phyloP scores from a whole-genome alignment of 2,113 vertebrate species.

The Pogona vitticeps region DNA sequence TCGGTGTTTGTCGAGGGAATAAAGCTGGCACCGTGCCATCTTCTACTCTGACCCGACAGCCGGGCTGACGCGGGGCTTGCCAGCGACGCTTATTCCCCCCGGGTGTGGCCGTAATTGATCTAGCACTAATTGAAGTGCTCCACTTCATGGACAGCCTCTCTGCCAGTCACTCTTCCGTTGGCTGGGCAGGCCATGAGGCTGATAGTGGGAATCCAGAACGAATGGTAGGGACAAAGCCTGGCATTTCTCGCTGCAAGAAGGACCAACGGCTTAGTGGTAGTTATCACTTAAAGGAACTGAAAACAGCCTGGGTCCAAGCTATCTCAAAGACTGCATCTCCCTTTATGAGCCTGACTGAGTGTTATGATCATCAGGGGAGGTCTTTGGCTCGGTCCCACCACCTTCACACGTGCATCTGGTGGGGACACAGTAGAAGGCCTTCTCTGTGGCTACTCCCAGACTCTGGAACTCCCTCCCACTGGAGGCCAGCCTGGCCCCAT shows the following conservation, averaged over 20 bases:
- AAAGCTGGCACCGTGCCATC: background rate
- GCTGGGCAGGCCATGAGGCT: background rate
- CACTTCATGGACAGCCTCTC: background rate
- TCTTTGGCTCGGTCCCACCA: too few relatives aligned
- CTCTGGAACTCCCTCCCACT: too few relatives aligned
- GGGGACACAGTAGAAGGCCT: too few relatives aligned
- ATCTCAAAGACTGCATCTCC: too few relatives aligned
- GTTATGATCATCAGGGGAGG: too few relatives aligned
- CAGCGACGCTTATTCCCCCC: background rate
- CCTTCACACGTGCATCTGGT: too few relatives aligned
- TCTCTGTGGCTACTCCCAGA: too few relatives aligned
- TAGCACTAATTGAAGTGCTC: background rate
- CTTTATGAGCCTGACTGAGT: background rate
- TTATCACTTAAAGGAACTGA: background rate
- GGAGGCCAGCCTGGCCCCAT: too few relatives aligned
- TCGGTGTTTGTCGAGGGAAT: background rate
- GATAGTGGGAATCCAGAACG: background rate
- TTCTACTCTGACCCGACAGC: background rate
- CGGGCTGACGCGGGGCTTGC: background rate
- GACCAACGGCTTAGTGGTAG: too few relatives aligned
- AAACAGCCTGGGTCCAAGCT: too few relatives aligned
- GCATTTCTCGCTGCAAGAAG: background rate
- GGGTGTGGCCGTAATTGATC: background rate
- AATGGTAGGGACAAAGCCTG: background rate
- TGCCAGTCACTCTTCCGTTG: background rate